Evolutionary conservation across 2,888 invertebrate species (phyloP), one percentile per base, ranked within the genome.

Genomic region (Stenotaenia linearis): DNA sequence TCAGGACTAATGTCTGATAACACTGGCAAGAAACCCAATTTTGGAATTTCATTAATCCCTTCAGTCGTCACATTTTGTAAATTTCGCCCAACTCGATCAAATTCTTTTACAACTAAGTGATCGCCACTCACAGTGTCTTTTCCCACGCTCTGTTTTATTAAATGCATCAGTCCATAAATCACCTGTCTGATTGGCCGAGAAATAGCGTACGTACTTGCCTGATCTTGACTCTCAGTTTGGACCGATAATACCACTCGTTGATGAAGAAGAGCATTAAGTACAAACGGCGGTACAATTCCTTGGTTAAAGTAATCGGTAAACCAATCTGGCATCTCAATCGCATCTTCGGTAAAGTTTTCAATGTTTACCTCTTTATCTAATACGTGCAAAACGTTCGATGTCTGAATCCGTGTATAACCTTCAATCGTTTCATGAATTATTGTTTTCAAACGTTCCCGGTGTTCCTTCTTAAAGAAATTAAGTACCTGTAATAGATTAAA

Each of bases 271-370:
- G 83, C 84, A 83, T 86, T 86, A n/a, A 93, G 89, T 83, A 92
- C 90, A 80, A 89, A 88, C 9, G 91, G 87, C 0, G 93, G 91
- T 82, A 92, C 89, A 61, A 87, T 84, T 30, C 90, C 91, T 2
- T 86, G 86, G 61, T 90, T 88, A 80, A 92, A 90, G 80, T 90
- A 89, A 40, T 90, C 86, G 1, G 90, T 85, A 84, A 94, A 91
- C 92, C 93, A 93, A 5, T 86, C 84, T 0, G 92, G 91, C 80
- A 89, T 77, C 0, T 25, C 2, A 40, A 40, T 12, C n/a, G 12
- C 40, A 40, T 69, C 69, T 69, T 69, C 18, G 25, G 69, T 5
- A 80, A 78, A 28, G 75, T 69, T 21, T 78, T 75, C 0, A 50
- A 56, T 28, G 12, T 32, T 78, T 80, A 83, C 83, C 77, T 83